Percentiles rank a stretch among this genome's conserved stretches.
phyloP scores from a whole-genome alignment of 1,140 invertebrate species.

The Aphaenogaster floridana region DNA sequence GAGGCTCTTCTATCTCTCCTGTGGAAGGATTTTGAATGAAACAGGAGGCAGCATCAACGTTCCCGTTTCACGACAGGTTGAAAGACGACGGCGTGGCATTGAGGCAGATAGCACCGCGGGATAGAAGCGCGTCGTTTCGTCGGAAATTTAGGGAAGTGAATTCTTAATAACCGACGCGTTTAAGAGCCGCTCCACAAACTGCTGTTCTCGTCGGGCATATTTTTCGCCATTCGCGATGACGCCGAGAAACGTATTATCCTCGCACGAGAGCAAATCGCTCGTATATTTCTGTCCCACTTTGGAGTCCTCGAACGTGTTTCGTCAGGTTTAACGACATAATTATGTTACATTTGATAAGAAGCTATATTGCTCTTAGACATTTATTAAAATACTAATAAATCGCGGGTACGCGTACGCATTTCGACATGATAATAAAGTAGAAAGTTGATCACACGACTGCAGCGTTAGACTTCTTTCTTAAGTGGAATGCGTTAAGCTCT shows the following conservation, averaged over 20 bases:
- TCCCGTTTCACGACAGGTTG: slow-evolving; percentile 59
- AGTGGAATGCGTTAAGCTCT: background rate
- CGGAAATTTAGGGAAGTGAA: slow-evolving; percentile 42
- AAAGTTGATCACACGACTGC: slow-evolving; percentile 21
- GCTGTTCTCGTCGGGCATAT: slow-evolving; percentile 8
- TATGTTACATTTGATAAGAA: slow-evolving; percentile 30
- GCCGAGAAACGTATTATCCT: slow-evolving; percentile 3
- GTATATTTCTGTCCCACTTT: slow-evolving; percentile 25
- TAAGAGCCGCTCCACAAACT: slow-evolving; percentile 31
- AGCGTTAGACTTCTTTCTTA: slow-evolving; percentile 28
- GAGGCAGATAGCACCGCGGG: slow-evolving; percentile 43
- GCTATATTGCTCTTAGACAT: slow-evolving; percentile 7
- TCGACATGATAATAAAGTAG: slow-evolving; percentile 53
- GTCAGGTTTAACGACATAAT: slow-evolving; percentile 25
- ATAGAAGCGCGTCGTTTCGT: slow-evolving; percentile 47
- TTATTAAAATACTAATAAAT: slow-evolving; percentile 57
- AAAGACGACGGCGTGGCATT: slow-evolving; percentile 48
- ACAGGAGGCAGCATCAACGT: slow-evolving; percentile 57
- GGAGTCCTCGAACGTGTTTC: slow-evolving; percentile 4
- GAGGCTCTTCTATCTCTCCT: background rate
- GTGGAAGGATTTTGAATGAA: slow-evolving; percentile 56
- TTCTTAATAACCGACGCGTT: slow-evolving; percentile 54
- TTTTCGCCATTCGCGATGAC: slow-evolving; percentile 23
- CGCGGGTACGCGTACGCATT: background rate
- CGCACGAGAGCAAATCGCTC: slow-evolving; percentile 2